These are phyloP conservation scores for Arctia plantaginis DNA, from an alignment of 2,888 invertebrate genomes.

Conservation along the genomic window DNA sequence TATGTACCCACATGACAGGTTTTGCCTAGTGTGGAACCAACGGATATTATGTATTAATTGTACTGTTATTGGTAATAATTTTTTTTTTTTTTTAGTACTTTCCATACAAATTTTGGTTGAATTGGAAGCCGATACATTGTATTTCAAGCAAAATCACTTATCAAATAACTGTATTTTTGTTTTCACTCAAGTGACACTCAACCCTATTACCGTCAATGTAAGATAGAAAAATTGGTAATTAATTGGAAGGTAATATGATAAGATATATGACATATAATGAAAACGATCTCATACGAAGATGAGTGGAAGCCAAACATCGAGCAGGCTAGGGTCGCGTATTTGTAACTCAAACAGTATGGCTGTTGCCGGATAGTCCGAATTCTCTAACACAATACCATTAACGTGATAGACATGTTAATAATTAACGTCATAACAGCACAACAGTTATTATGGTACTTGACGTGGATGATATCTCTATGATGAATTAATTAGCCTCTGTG, in stretches of 20 bases:
- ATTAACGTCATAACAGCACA: background rate
- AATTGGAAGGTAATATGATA: too few species aligned
- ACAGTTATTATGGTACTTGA: background rate
- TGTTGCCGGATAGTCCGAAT: background rate
- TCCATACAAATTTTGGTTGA: too few species aligned
- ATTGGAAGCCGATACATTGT: too few species aligned
- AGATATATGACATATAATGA: too few species aligned
- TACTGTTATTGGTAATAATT: too few species aligned
- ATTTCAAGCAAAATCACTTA: too few species aligned
- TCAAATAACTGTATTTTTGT: background rate
- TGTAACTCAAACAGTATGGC: too few species aligned
- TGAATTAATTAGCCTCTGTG: background rate
- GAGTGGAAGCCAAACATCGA: background rate
- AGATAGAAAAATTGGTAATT: background rate
- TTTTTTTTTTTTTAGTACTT: too few species aligned
- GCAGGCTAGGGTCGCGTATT: background rate
- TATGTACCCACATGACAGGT: too few species aligned
- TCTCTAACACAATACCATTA: background rate
- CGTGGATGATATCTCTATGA: background rate
- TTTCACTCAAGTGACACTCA: background rate
- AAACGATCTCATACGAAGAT: too few species aligned
- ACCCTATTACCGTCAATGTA: background rate
- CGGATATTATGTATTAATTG: too few species aligned
- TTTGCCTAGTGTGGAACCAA: too few species aligned
- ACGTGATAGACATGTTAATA: background rate